Conservation (phyloP, 2,797 vertebrate species). For the Aphelocoma californica region DNA sequence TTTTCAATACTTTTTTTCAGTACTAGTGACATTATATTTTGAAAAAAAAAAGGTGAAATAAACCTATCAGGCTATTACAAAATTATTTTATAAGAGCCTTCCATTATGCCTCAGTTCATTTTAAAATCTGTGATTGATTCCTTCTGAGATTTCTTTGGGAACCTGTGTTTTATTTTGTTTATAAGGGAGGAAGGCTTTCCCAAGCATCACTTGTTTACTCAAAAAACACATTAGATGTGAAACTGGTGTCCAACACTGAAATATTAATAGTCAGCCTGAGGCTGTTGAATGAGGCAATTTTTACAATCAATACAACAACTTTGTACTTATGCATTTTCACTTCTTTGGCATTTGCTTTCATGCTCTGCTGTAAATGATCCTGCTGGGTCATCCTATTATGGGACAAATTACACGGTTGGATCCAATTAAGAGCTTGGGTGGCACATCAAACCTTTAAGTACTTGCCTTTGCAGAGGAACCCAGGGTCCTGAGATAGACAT, state of each 20-base stretch:
- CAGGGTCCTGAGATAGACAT: neutral
- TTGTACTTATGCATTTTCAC: neutral
- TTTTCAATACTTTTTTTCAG: neutral
- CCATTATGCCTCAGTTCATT: neutral
- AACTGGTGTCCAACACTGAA: conserved; percentile 4
- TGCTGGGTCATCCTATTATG: conserved; percentile 34
- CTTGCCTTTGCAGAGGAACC: neutral
- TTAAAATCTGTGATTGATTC: neutral
- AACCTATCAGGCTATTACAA: neutral
- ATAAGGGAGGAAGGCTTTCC: neutral
- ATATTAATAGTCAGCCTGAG: conserved; percentile 37
- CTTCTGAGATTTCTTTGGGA: neutral
- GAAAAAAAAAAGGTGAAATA: neutral
- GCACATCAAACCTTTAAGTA: neutral
- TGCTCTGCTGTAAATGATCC: conserved; percentile 22
- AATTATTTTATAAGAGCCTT: neutral
- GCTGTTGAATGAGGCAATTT: conserved; percentile 50
- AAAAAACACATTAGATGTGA: conserved; percentile 51
- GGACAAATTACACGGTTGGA: neutral
- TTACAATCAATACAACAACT: conserved; percentile 35
- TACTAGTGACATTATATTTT: neutral
- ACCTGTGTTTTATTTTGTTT: neutral
- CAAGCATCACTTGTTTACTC: conserved; percentile 33
- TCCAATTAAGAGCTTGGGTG: neutral
- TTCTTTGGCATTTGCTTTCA: conserved; percentile 33